Evolutionary conservation across 1,140 invertebrate genomes (phyloP), one percentile per base, ranked within the genome.

Genomic region (Dufourea novaeangliae): DNA sequence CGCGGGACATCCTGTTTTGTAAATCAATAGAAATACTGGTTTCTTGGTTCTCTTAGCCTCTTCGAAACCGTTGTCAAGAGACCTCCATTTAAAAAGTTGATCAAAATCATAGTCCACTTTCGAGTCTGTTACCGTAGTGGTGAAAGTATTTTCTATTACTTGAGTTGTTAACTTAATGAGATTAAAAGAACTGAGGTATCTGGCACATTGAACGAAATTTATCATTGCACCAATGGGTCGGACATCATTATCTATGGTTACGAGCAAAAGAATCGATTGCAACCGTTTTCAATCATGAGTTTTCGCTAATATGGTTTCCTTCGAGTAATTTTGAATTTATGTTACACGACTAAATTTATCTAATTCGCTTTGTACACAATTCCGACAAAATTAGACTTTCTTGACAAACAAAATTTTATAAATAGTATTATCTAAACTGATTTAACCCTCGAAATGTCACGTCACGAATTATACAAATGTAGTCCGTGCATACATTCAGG

Each of bases 11-110:
- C 73, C 78, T 5, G 22, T 1, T 71, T 74, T 88, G 29, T 91
- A 84, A 1, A 91, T 80, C 0, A 91, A 17, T 1, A 90, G 37
- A 54, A 90, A 90, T 78, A 91, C 81, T 1, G 90, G 88, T 73
- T 90, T 91, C 1, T 69, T 50, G 1, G 0, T 32, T 22, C 11
- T 20, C 41, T 83, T 87, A 10, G 88, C 89, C 52, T 89, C 82
- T 8, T 64, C 10, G 64, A 90, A 91, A 8, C 86, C 90, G 1
- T 81, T 39, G 3, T 75, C 32, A 8, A 90, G 64, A 59, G 64
- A 76, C 1, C 64, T 81, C 90, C 90, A 91, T 46, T 87, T 88
- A 50, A 82, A 91, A 27, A 80, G 22, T 20, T 32, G 46, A 14
- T 85, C 84, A 11, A 90, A 88, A 10, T 70, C 77, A 20, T 73